phyloP scores from a whole-genome alignment of 2,888 invertebrate species.

The Brachypterus glaber region DNA sequence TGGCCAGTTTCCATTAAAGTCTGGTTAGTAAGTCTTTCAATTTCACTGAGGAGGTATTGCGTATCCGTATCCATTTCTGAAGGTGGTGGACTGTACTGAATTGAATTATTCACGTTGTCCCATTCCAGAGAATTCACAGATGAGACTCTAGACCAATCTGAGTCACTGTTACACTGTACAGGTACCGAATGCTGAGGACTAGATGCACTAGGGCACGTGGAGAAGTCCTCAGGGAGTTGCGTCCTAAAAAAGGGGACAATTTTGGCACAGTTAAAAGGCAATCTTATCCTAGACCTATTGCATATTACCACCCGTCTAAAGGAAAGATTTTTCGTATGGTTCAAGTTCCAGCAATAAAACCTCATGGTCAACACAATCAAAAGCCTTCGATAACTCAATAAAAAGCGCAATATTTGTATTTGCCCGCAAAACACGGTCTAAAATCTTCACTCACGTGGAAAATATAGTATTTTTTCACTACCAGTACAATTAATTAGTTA shows the following conservation, averaged over 20 bases:
- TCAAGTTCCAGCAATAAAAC: too few relatives aligned
- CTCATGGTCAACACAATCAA: too few relatives aligned
- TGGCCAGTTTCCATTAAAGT: constrained; percentile 56
- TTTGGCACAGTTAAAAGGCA: too few relatives aligned
- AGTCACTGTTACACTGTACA: constrained; percentile 32
- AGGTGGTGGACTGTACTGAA: constrained; percentile 37
- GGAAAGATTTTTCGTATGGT: too few relatives aligned
- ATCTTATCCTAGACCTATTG: too few relatives aligned
- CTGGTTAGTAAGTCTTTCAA: constrained; percentile 55
- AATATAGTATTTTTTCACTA: too few relatives aligned
- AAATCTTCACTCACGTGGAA: too few relatives aligned
- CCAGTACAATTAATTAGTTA: too few relatives aligned
- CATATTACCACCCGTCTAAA: too few relatives aligned
- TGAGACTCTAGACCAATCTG: constrained; percentile 52
- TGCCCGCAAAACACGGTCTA: too few relatives aligned
- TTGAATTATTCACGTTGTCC: constrained; percentile 49
- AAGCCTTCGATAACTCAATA: too few relatives aligned
- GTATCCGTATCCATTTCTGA: constrained; percentile 54
- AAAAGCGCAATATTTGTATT: too few relatives aligned
- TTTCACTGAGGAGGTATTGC: constrained; percentile 54
- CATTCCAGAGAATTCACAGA: constrained; percentile 61
- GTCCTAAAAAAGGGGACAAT: constrained; percentile 21
- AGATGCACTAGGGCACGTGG: constrained; percentile 25
- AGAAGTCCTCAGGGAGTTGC: constrained; percentile 28
- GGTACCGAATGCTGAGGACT: constrained; percentile 28